Conservation (phyloP, 2,888 invertebrate species). For the Brachypalpus laphriformis region DNA sequence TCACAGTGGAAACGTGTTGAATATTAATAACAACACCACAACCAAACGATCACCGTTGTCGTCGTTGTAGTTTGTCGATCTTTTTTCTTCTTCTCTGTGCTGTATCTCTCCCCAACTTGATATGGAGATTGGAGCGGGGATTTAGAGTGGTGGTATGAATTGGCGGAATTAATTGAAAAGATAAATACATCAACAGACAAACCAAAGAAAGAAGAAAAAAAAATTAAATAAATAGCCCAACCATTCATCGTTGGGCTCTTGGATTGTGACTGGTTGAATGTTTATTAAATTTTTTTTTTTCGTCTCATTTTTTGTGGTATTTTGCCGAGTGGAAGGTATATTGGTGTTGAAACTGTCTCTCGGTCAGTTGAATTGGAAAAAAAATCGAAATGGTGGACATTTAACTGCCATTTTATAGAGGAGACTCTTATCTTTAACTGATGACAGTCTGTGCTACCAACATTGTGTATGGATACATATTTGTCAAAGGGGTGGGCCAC, state of each 20-base stretch:
- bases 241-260: conserved; percentile 66
- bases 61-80: conserved; percentile 18
- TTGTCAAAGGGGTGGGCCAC: conserved; percentile 63
- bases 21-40: conserved; percentile 68
- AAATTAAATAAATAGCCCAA: conserved; percentile 63
- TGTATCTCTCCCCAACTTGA: conserved; percentile 41
- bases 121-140: conserved; percentile 65
- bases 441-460: conserved; percentile 37
- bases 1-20: conserved; percentile 62
- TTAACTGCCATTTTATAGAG: conserved; percentile 69
- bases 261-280: conserved; percentile 72
- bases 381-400: conserved; percentile 69
- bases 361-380: conserved; percentile 57
- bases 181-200: conserved; percentile 72
- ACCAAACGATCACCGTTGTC: conserved; percentile 62
- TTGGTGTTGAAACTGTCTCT: conserved; percentile 52
- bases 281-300: conserved; percentile 49
- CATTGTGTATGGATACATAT: conserved; percentile 38
- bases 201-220: conserved; percentile 27
- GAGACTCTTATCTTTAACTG: conserved; percentile 18
- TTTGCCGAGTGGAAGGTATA: conserved; percentile 4
- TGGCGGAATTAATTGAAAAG: conserved; percentile 74
- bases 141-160: conserved; percentile 68
- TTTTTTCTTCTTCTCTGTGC: neutral
- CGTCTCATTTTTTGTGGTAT: neutral